Base-by-base conservation (phyloP, 2,797 vertebrate species). In the Gymnoscopelus microlampas region DNA sequence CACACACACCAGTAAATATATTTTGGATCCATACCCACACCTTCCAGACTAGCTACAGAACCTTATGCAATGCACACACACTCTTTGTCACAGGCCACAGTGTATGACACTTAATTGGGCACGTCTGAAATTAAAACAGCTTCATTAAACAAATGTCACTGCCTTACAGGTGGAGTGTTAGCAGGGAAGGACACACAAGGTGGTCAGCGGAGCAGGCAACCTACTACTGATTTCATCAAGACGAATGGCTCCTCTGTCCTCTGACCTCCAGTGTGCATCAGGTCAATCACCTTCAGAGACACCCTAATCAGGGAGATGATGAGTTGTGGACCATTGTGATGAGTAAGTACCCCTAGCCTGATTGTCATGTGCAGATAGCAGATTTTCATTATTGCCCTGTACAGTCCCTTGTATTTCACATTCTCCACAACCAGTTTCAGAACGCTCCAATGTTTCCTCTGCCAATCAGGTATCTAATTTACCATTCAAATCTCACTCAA, bases 111-210 rank as follows among this genome's bases (percentile, higher is more conserved):
- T 66, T 86, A 80, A 82, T 79, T 81, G 82, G 82, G 69, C 66
- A 63, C 49, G 13, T 81, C 73, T 79, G 77, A 84, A 85, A 87
- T 83, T 72, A 69, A 85, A 58, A 66, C 83, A 66, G 72, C 66
- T 78, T 86, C 86, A 83, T 92, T 86, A 90, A 68, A 85, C 73
- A 81, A 88, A 85, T 87, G 88, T 86, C 86, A 89, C 77, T 58
- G 81, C 77, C 79, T n/a, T 83, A 79, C 84, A 82, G 83, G 66
- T 83, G 74, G 68, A 83, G 87, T 81, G 81, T 73, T 68, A 84
- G 81, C 75, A 12, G 24, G 71, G 74, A 70, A 67, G 60, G 59
- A 63, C 51, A 79, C 47, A 54, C 57, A 55, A 70, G 70, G 82
- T 50, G 59, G 74, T 8, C 67, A 80, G 76, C 65, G 3, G 48